These are phyloP conservation scores for Tupaia tana DNA, from an alignment of 2,113 vertebrate genomes.

Conservation along the genomic window DNA sequence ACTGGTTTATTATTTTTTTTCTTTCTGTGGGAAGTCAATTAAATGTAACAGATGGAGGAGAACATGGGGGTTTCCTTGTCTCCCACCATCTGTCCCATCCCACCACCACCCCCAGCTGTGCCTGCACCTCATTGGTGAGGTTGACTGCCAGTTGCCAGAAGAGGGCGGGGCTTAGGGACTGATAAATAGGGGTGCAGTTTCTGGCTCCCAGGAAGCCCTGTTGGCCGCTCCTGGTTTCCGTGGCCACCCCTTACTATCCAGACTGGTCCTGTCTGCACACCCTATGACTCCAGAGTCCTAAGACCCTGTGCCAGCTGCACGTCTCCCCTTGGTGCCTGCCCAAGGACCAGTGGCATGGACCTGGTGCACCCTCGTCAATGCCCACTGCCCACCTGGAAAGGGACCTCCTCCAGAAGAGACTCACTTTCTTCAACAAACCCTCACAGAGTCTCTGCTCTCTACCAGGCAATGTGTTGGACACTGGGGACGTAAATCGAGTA, in stretches of 20 bases:
- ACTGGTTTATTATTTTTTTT: slow-evolving; percentile 83
- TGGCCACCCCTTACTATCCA: not conserved
- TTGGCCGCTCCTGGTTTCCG: not conserved
- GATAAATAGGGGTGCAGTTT: not conserved
- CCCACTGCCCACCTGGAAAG: not conserved
- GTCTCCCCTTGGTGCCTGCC: not conserved
- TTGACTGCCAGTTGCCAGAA: slow-evolving; percentile 52
- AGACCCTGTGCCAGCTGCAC: not conserved
- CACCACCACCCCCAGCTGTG: slow-evolving; percentile 44
- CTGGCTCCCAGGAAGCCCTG: not conserved
- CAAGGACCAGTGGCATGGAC: not conserved
- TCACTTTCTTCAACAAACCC: not conserved
- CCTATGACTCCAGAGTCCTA: not conserved
- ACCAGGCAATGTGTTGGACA: not conserved
- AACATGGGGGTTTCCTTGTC: slow-evolving; percentile 82
- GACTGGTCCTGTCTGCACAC: not conserved
- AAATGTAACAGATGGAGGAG: slow-evolving; percentile 87
- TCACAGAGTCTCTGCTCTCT: not conserved
- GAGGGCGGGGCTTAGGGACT: not conserved
- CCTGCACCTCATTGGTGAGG: slow-evolving; percentile 52
- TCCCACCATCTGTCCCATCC: slow-evolving; percentile 85
- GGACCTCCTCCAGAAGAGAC: not conserved
- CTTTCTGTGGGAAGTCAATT: slow-evolving; percentile 88
- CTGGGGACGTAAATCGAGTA: not conserved
- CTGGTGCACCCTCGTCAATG: not conserved